Conservation (phyloP, 2,888 invertebrate genomes). For the Melinopterus prodromus region DNA sequence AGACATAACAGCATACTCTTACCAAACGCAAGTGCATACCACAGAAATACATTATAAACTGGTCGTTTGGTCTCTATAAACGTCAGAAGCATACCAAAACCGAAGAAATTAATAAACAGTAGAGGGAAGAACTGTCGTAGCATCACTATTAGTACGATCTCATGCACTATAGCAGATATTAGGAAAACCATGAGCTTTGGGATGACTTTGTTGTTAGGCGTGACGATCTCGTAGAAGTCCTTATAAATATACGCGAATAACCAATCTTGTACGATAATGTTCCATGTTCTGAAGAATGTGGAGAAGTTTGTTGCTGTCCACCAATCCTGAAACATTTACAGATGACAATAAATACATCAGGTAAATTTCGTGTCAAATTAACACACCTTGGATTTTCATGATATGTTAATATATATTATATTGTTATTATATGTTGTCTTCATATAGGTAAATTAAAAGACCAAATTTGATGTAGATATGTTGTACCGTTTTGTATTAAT, state of each 20-base stretch:
- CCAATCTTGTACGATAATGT: constrained; percentile 95
- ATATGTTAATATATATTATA: no score
- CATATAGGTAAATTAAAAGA: no score
- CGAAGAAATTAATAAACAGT: constrained; percentile 79
- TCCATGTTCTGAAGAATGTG: constrained; percentile 93
- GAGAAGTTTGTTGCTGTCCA: constrained; percentile 90
- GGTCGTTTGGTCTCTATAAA: constrained; percentile 62
- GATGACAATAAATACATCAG: background rate
- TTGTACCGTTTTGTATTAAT: no score
- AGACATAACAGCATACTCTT: constrained; percentile 77
- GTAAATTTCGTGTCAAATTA: no score
- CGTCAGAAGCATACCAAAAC: constrained; percentile 69
- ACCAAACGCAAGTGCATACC: constrained; percentile 82
- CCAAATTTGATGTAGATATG: no score
- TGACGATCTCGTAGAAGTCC: constrained; percentile 65
- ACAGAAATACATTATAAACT: constrained; percentile 82
- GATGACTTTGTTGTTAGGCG: constrained; percentile 59
- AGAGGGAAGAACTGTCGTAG: constrained; percentile 91
- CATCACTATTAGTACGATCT: constrained; percentile 80
- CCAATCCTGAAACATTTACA: constrained; percentile 76
- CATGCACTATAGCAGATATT: constrained; percentile 88
- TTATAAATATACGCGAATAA: constrained; percentile 88
- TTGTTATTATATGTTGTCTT: no score
- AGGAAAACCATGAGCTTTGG: constrained; percentile 75
- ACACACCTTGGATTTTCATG: no score